phyloP scores from a whole-genome alignment of 1,140 invertebrate genomes.

The Andrena cerasifolii region DNA sequence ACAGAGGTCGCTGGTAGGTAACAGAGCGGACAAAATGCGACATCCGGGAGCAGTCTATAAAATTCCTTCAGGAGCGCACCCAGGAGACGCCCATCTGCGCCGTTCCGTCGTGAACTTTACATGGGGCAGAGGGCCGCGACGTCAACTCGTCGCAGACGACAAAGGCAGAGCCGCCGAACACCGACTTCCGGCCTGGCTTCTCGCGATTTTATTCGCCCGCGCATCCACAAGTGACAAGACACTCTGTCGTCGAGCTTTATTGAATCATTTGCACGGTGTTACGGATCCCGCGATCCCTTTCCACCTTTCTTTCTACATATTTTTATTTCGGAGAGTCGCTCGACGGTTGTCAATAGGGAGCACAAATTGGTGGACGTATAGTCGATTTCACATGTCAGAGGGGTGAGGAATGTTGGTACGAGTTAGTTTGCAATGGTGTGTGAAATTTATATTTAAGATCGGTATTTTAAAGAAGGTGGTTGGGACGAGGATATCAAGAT shows the following conservation, averaged over 20 bases:
- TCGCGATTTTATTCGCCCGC: constrained; percentile 23
- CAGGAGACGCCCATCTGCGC: constrained; percentile 42
- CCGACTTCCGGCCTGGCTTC: constrained; percentile 20
- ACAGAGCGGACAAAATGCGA: constrained; percentile 41
- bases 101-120: constrained; percentile 35
- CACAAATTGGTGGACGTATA: too few species aligned
- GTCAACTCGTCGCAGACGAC: constrained; percentile 17
- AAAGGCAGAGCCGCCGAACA: constrained; percentile 26
- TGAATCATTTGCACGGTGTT: constrained; percentile 27
- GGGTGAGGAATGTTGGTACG: too few species aligned
- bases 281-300: not conserved
- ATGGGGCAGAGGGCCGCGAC: not conserved
- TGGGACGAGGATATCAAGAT: too few species aligned
- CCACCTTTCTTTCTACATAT: not conserved
- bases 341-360: not conserved
- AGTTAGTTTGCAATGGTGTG: too few species aligned
- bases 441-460: too few species aligned
- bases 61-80: constrained; percentile 42
- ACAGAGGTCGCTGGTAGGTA: constrained; percentile 11
- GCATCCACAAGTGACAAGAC: not conserved
- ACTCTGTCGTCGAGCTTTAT: constrained; percentile 7
- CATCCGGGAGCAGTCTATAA: constrained; percentile 54
- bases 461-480: too few species aligned
- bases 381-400: too few species aligned
- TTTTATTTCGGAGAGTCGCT: not conserved